Conservation (phyloP, 2,888 invertebrate species). For the Timema podura region DNA sequence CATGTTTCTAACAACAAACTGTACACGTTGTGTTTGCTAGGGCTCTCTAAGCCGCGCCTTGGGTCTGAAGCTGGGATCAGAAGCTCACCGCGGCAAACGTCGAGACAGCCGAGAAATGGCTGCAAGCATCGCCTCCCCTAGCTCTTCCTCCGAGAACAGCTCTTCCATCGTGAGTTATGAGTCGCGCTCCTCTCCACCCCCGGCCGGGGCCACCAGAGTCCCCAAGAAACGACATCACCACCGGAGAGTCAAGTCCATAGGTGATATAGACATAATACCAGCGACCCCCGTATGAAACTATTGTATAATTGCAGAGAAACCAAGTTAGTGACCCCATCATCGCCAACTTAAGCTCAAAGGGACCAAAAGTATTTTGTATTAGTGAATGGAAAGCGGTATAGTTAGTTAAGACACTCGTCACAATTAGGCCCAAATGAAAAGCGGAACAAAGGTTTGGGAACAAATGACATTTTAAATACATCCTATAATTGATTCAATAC, state of each 20-base stretch:
- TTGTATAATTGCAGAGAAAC: neutral
- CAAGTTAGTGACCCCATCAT: too few species aligned
- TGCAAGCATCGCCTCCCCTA: constrained; percentile 28
- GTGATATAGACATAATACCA: constrained; percentile 63
- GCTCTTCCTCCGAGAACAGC: constrained; percentile 36
- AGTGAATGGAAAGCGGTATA: neutral
- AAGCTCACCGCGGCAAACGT: constrained; percentile 41
- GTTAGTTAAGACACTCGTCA: too few species aligned
- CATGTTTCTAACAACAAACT: neutral
- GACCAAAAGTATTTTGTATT: neutral
- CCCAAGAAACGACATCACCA: constrained; percentile 51
- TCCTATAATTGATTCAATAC: too few species aligned
- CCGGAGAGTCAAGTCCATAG: constrained; percentile 67
- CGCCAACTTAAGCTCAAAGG: too few species aligned
- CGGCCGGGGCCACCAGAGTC: constrained; percentile 41
- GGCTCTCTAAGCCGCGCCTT: constrained; percentile 70
- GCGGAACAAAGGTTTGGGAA: too few species aligned
- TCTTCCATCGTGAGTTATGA: constrained; percentile 33
- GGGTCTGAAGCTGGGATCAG: constrained; percentile 49
- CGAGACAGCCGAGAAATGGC: constrained; percentile 38
- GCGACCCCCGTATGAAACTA: constrained; percentile 44
- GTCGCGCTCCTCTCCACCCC: constrained; percentile 43
- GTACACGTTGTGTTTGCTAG: constrained; percentile 44
- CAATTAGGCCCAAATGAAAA: too few species aligned
- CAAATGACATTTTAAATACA: too few species aligned